Conservation (phyloP, 2,888 invertebrate genomes). For the Chrysotoxum bicinctum region DNA sequence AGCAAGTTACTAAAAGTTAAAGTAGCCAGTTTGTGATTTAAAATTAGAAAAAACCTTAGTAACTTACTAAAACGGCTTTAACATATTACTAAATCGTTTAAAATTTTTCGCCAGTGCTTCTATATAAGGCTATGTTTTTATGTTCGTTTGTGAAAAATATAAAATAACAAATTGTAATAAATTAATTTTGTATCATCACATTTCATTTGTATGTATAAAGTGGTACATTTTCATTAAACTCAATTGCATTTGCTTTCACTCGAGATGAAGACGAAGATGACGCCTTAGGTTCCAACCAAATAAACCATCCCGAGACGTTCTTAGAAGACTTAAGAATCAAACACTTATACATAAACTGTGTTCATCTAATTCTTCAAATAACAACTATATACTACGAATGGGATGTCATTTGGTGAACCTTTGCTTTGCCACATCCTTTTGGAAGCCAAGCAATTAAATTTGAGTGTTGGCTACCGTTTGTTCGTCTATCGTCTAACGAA, state of each 20-base stretch:
- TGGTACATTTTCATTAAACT: constrained; percentile 33
- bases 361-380: constrained; percentile 1
- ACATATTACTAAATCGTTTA: no score
- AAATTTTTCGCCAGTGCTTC: no score
- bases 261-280: constrained; percentile 3
- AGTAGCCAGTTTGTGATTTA: no score
- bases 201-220: neutral
- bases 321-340: neutral
- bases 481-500: neutral
- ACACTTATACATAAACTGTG: neutral
- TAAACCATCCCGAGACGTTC: neutral
- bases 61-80: no score
- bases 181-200: no score
- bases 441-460: constrained; percentile 50
- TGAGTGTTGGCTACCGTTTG: constrained; percentile 24
- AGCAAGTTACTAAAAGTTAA: no score
- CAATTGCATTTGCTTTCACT: constrained; percentile 46
- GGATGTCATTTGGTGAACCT: constrained; percentile 23
- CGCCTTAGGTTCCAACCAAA: neutral
- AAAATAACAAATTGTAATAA: no score
- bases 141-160: no score
- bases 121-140: no score
- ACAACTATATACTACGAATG: constrained; percentile 8
- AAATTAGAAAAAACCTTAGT: no score
- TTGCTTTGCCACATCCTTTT: constrained; percentile 13